phyloP scores from a whole-genome alignment of 37 sponge, comb jelly and placozoan species.

The Lycopodina hypogea region DNA sequence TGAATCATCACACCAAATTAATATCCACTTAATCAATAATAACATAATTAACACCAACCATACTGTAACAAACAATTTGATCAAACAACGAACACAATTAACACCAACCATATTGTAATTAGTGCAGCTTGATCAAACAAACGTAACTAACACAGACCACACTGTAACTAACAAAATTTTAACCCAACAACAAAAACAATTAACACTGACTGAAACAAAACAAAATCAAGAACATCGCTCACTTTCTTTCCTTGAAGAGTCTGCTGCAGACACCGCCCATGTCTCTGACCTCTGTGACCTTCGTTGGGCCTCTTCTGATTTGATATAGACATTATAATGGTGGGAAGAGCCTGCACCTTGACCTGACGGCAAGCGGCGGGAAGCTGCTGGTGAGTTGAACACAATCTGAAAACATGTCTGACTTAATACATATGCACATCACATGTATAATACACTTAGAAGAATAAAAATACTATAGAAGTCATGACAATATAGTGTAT shows the following conservation, averaged over 20 bases:
- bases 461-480: too few relatives aligned
- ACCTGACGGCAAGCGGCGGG: background rate
- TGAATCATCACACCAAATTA: too few relatives aligned
- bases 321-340: constrained; percentile 60
- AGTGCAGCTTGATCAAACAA: too few relatives aligned
- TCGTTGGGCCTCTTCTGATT: constrained; percentile 26
- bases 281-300: constrained; percentile 32
- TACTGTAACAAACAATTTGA: too few relatives aligned
- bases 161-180: background rate
- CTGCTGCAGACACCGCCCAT: constrained; percentile 30
- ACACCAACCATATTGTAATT: too few relatives aligned
- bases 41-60: too few relatives aligned
- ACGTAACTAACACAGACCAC: too few relatives aligned
- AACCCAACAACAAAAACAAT: background rate
- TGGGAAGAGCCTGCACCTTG: background rate
- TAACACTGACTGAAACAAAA: background rate
- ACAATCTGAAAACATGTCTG: constrained; percentile 23
- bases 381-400: constrained; percentile 17
- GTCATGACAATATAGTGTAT: too few relatives aligned
- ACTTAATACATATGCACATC: background rate
- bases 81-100: too few relatives aligned
- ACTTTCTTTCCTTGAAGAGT: constrained; percentile 38
- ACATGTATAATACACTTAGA: too few relatives aligned
- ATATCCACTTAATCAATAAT: too few relatives aligned
- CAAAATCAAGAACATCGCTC: background rate